Percentiles rank a stretch among this genome's conserved stretches.
Conservation (phyloP, 2,113 vertebrate species). For the Otocyon megalotis region DNA sequence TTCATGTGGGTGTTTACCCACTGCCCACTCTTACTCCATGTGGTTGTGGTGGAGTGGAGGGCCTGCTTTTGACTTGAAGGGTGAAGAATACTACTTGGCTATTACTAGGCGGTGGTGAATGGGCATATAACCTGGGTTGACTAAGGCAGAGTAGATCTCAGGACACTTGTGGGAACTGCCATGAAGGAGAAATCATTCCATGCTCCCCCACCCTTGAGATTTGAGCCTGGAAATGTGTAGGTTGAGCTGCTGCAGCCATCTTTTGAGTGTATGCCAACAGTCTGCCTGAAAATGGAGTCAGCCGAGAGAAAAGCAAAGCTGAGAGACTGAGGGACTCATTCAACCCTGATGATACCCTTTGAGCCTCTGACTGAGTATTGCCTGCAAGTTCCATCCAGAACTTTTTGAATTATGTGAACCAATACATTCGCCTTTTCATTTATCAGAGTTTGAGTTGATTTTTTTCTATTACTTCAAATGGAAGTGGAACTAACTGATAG, state of each 20-base stretch:
- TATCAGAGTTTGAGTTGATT: constrained; percentile 19
- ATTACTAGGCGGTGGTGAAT: not conserved
- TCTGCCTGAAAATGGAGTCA: not conserved
- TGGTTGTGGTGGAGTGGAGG: not conserved
- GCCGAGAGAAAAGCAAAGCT: not conserved
- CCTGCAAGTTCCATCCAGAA: not conserved
- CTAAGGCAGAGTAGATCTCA: constrained; percentile 12
- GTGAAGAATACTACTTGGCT: not conserved
- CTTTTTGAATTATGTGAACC: not conserved
- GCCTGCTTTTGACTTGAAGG: not conserved
- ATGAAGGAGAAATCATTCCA: not conserved
- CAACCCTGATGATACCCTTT: not conserved
- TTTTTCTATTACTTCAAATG: constrained; percentile 18
- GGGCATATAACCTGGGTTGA: not conserved
- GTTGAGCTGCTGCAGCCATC: not conserved
- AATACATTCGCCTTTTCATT: not conserved
- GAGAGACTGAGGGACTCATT: not conserved
- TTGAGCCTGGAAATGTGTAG: not conserved
- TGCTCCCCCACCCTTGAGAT: not conserved
- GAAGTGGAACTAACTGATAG: not conserved
- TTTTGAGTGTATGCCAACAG: not conserved
- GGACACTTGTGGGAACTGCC: not conserved
- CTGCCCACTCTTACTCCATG: not conserved
- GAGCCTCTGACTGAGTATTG: not conserved
- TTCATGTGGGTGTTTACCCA: not conserved